Evolutionary conservation across 2,888 invertebrate species (phyloP), one percentile per base, ranked within the genome.

Genomic region (Boloria selene): DNA sequence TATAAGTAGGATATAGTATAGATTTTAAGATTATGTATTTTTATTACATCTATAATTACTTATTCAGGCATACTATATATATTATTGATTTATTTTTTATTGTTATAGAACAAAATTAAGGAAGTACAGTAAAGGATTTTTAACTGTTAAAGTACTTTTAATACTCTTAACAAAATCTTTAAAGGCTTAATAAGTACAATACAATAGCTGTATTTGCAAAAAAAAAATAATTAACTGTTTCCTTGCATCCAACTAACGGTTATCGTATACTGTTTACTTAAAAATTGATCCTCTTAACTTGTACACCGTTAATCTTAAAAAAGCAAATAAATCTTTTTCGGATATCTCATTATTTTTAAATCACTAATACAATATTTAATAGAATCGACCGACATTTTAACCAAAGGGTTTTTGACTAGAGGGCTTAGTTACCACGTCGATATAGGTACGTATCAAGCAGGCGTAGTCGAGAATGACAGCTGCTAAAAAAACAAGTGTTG

Each of bases 391-490:
- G 22, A 14, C 3, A 42, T 42, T 42, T 55, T 18, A 18, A 22
- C 22, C 3, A 22, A 22, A 22, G 22, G 22, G 22, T 22, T 22
- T 22, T 22, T 1, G 7, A 31, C 4, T 10, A 6, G 31, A 45
- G n/a, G 22, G 1, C 0, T 44, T 54, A 6, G 14, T 16, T 16
- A 54, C 4, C 13, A 38, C 31, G 44, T 22, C 26, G 22, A 13
- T 7, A 56, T 44, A 14, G 17, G n/a, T 13, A 56, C 14, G 16
- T 45, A 45, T 18, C 18, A 44, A 7, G 22, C 18, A 6, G 22
- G 4, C 26, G 22, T 50, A 45, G n/a, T 26, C n/a, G 45, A 45
- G 56, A 56, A 56, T 56, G 56, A 56, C 56, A 56, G 56, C 56
- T 22, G 44, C 10, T 45, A 56, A 42, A 42, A 14, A 45, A 50